Percentiles rank a stretch among this genome's conserved stretches.
Conservation (phyloP, 2,888 invertebrate species). For the Axea sp. region DNA sequence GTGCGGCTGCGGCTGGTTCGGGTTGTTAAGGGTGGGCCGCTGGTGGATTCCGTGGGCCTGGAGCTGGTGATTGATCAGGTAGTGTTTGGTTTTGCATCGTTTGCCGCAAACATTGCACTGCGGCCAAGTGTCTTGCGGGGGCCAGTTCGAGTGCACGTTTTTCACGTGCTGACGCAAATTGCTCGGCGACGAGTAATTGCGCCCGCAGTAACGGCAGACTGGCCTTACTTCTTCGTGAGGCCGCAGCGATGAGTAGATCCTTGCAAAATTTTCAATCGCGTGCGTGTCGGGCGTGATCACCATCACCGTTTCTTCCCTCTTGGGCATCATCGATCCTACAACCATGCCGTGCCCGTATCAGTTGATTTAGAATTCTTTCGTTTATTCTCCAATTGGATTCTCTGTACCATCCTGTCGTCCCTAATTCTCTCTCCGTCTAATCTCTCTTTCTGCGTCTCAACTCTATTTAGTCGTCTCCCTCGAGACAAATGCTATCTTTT, state of each 20-base stretch:
- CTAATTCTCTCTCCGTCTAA: constrained; percentile 65
- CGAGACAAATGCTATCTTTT: constrained; percentile 37
- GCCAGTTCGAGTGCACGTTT: constrained; percentile 86
- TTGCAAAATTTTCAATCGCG: constrained; percentile 76
- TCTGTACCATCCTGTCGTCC: constrained; percentile 57
- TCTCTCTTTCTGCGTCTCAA: constrained; percentile 21
- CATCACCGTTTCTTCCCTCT: constrained; percentile 75
- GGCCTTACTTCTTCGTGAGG: constrained; percentile 80
- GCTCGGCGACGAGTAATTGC: constrained; percentile 86
- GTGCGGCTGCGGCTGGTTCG: constrained; percentile 67
- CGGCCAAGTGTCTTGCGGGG: constrained; percentile 86
- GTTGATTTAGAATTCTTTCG: constrained; percentile 13
- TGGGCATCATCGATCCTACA: constrained; percentile 79
- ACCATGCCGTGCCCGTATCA: constrained; percentile 78
- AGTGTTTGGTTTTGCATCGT: constrained; percentile 88
- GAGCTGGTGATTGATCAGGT: constrained; percentile 87
- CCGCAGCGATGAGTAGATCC: constrained; percentile 77
- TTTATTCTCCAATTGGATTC: constrained; percentile 2
- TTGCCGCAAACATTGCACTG: constrained; percentile 87
- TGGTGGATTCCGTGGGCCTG: constrained; percentile 88
- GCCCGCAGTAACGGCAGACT: constrained; percentile 86
- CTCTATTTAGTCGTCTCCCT: constrained; percentile 13
- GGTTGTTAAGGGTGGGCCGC: constrained; percentile 81
- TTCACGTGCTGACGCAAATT: constrained; percentile 88
- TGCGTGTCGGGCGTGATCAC: constrained; percentile 71